Base-by-base conservation (phyloP, 2,888 invertebrate species). In the Dioctria linearis region DNA sequence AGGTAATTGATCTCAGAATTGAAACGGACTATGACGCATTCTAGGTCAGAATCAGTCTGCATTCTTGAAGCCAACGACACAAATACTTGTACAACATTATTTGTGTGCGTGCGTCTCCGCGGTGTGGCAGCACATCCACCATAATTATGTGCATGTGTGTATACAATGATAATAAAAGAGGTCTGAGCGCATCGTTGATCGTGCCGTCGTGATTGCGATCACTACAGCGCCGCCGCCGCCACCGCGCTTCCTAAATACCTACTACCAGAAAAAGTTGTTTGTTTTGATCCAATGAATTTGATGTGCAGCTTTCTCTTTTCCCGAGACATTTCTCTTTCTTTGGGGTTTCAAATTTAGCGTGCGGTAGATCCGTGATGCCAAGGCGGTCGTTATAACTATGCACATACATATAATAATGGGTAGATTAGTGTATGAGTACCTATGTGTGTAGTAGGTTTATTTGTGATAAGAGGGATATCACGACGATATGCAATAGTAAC, bases 11-110 rank as follows among this genome's bases (percentile, higher is more conserved):
- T 75, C 75, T 75, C 75, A 75, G 75, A 46, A 42, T 40, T 75
- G 75, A 75, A 75, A 75, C 25, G 75, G 75, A 46, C 75, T 75
- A 75, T 75, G 61, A 61, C 75, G 75, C 75, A 75, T 75, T 75
- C 75, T 75, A 75, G 75, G 75, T 75, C 75, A 75, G 59, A 75
- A 75, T 75, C 75, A 75, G 75, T 75, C 75, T 75, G 75, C 75
- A 75, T 75, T 75, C 75, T 75, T 75, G 11, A 43, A 51, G 51
- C 75, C 5, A 54, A 51, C 40, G 71, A 40, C 71, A 71, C 71
- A 39, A 71, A 37, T 25, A 54, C 54, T 66, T 25, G 25, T 25
- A 25, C 1, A 25, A 25, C 2, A 1, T 25, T 25, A 25, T 25
- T 25, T 25, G 25, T 25, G 25, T 25, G 43, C 49, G 66, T 69